Conservation (phyloP, 1,140 invertebrate genomes). For the Temnothorax longispinosus region DNA sequence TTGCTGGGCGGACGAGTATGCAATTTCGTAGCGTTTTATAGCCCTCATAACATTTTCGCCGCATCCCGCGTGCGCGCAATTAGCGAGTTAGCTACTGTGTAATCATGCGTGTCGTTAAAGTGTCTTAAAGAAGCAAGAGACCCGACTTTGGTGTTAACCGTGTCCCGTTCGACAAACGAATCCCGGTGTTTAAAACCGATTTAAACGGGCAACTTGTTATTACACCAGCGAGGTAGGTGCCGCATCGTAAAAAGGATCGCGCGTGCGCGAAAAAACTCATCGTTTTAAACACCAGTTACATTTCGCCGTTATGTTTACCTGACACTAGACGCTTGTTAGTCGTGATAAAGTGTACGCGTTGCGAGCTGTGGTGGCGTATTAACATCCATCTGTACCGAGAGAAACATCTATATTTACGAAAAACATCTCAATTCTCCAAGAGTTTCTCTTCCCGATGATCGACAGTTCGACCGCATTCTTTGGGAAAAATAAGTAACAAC, state of each 20-base stretch:
- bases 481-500: background rate
- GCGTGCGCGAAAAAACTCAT: background rate
- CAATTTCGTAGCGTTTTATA: slow-evolving; percentile 17
- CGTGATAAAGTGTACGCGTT: background rate
- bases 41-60: slow-evolving; percentile 3
- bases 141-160: background rate
- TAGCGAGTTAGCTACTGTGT: slow-evolving; percentile 46
- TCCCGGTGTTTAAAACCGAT: slow-evolving; percentile 30
- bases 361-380: background rate
- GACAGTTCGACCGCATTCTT: background rate
- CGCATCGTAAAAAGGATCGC: background rate
- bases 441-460: background rate
- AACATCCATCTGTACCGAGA: background rate
- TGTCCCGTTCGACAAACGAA: slow-evolving; percentile 22
- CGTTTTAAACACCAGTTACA: slow-evolving; percentile 9
- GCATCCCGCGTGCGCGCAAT: background rate
- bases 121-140: background rate
- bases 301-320: background rate
- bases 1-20: background rate
- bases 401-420: background rate
- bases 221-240: background rate
- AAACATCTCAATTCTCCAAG: background rate
- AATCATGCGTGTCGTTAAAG: slow-evolving; percentile 44
- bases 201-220: slow-evolving; percentile 27
- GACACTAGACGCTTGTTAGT: background rate